Evolutionary conservation across 1,140 invertebrate genomes (phyloP), one percentile per base, ranked within the genome.

Genomic region (Nylanderia fulva): DNA sequence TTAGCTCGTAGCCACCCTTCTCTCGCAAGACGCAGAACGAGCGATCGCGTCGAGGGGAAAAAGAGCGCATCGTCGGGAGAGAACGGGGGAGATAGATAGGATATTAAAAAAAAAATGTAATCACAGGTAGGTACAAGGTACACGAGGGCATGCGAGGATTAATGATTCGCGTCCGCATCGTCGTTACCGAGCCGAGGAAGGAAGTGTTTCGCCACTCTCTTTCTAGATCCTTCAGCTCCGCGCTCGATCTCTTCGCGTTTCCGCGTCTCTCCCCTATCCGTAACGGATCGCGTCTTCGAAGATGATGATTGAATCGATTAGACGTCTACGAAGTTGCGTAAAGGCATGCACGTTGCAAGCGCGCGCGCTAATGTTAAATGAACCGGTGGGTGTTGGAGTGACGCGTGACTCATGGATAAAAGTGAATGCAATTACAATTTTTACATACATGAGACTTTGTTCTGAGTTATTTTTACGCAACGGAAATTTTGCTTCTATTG

Each of bases 91-190:
- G 77, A 72, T 82, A 72, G 77, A 82, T 60, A 71, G 77, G 24
- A 82, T 18, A 69, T 58, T 48, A 33, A 33, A 33, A 33, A 33
- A 33, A 33, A 33, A 33, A 33, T 54, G 85, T 90, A 90, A 91
- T 90, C 90, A 87, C 84, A 85, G 86, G 85, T 86, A 79, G 85
- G 66, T 90, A 86, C 89, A 86, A 88, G 87, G 76, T 84, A 88
- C 87, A 77, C 66, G 29, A n/a, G n/a, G 88, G 85, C 86, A 85
- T 63, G 85, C 79, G 71, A 91, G 89, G 84, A 91, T 91, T 91
- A 91, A 91, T 91, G 90, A 91, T 89, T 90, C 89, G 85, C 89
- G 83, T 91, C 83, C 48, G 85, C 89, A 79, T 84, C 88, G 90
- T 86, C 88, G 85, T 90, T 90, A 87, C 83, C 83, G 85, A 74